Conservation (phyloP, 1,140 invertebrate species). For the Brachionus sp. region DNA sequence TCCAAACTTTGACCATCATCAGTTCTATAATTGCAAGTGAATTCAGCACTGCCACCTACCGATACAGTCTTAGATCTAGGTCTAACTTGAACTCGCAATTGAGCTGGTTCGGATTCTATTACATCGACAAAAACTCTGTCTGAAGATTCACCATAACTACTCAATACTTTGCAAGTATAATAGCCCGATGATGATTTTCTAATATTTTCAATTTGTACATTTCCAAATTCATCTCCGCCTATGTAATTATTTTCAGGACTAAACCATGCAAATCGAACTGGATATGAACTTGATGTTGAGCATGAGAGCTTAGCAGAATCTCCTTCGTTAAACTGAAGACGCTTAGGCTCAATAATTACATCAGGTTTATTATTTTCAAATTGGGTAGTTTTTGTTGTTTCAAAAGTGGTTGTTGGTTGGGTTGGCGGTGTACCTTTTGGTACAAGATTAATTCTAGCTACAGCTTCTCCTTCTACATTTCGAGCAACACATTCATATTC, state of each 20-base stretch:
- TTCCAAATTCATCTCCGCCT: not conserved
- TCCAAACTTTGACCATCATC: not conserved
- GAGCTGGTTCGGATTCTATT: not conserved
- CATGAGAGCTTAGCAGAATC: not conserved
- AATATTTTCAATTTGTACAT: slow-evolving; percentile 8
- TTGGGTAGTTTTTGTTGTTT: not conserved
- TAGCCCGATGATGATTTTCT: not conserved
- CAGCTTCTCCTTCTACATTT: slow-evolving; percentile 10
- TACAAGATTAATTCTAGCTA: not conserved
- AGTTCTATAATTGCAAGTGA: not conserved
- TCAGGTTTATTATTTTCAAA: not conserved
- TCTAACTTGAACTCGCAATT: slow-evolving; percentile 10
- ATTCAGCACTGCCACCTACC: slow-evolving; percentile 1
- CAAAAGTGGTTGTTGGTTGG: not conserved
- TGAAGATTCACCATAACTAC: not conserved
- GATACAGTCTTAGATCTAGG: slow-evolving; percentile 29
- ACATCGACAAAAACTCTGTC: not conserved
- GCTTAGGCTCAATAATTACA: not conserved
- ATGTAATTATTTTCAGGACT: not conserved
- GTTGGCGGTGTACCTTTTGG: not conserved
- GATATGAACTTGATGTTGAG: not conserved
- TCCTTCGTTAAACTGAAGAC: not conserved
- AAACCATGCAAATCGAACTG: not conserved
- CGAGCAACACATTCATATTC: not conserved
- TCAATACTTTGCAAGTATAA: not conserved